phyloP scores from a whole-genome alignment of 2,888 invertebrate genomes.

The Nudaria mundana region DNA sequence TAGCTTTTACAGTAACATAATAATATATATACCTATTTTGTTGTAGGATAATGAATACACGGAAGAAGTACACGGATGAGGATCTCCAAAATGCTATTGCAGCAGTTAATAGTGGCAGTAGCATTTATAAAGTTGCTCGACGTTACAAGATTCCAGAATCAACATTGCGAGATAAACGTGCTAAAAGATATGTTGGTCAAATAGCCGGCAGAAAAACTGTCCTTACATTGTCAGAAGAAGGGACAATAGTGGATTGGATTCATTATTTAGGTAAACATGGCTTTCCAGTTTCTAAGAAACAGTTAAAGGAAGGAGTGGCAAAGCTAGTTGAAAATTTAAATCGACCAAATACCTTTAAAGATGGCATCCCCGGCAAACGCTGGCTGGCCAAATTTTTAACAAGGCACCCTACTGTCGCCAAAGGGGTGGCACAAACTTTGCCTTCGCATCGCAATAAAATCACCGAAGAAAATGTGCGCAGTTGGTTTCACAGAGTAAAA shows the following conservation, averaged over 20 bases:
- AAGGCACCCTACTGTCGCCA: constrained; percentile 23
- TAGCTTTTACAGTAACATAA: no score
- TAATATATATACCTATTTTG: no score
- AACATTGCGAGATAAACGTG: constrained; percentile 20
- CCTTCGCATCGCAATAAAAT: constrained; percentile 16
- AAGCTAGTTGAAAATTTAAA: constrained; percentile 21
- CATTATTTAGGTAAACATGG: constrained; percentile 22
- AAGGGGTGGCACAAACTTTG: constrained; percentile 19
- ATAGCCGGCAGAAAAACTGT: constrained; percentile 18
- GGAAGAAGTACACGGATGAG: background rate
- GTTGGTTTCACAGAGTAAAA: constrained; percentile 19
- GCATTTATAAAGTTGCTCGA: background rate
- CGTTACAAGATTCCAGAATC: constrained; percentile 13
- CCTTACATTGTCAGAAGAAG: constrained; percentile 22
- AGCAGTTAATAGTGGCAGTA: background rate
- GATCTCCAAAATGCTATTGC: background rate
- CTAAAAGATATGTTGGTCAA: constrained; percentile 13
- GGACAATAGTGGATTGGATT: constrained; percentile 26
- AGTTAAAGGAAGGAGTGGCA: constrained; percentile 17
- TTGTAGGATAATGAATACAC: no score
- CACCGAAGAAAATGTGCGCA: constrained; percentile 18
- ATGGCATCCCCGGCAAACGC: constrained; percentile 26
- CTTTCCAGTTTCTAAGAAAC: constrained; percentile 25
- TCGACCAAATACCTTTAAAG: constrained; percentile 29
- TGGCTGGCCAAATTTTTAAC: constrained; percentile 9